Percentiles rank a stretch among this genome's conserved stretches.
Conservation (phyloP, 2,113 vertebrate genomes). For the Collichthys lucidus region DNA sequence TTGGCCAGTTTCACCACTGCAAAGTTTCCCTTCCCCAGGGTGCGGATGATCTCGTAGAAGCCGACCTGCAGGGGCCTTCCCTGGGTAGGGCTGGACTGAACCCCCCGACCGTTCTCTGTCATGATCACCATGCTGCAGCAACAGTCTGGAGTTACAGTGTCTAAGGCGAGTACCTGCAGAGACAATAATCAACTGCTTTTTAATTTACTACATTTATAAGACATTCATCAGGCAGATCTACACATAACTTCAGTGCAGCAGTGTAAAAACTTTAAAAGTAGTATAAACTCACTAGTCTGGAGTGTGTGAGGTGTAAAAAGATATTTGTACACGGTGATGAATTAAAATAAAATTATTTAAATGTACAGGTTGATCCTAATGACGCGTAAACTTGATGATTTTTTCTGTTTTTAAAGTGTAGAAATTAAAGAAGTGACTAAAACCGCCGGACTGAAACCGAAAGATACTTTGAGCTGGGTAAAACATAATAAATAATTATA, state of each 20-base stretch:
- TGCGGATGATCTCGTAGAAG: constrained; percentile 96
- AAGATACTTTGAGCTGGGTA: neutral
- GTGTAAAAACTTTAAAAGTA: neutral
- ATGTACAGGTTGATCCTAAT: neutral
- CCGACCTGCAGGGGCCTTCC: constrained; percentile 94
- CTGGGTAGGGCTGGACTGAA: constrained; percentile 79
- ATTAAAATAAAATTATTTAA: neutral
- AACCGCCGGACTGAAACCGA: neutral
- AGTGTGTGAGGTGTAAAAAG: neutral
- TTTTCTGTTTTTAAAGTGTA: neutral
- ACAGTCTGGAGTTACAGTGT: constrained; percentile 52
- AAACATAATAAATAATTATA: neutral
- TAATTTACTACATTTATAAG: neutral
- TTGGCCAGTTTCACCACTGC: constrained; percentile 96
- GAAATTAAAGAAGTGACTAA: neutral
- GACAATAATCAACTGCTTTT: neutral
- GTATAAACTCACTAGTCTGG: neutral
- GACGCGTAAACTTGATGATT: too few species aligned
- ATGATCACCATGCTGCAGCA: constrained; percentile 91
- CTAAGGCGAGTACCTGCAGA: constrained; percentile 68
- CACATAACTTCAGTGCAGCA: neutral
- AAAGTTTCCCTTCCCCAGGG: constrained; percentile 97
- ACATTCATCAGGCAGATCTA: neutral
- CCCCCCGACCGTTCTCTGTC: constrained; percentile 84
- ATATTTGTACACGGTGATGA: neutral